phyloP scores from a whole-genome alignment of 2,888 invertebrate species.

The Iselma pallidipennis region DNA sequence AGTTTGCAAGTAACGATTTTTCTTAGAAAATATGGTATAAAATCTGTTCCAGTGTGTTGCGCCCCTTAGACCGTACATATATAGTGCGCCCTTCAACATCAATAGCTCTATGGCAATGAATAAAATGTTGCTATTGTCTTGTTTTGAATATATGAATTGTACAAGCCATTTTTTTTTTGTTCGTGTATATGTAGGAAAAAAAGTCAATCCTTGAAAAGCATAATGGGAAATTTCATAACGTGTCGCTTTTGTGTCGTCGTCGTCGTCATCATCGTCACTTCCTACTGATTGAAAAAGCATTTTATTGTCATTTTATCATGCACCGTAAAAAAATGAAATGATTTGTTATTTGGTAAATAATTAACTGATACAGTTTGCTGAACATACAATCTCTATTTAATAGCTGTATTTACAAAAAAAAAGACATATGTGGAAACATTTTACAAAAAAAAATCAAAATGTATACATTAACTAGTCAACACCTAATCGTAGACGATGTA shows the following conservation, averaged over 20 bases:
- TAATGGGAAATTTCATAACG: slow-evolving; percentile 36
- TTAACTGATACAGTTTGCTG: slow-evolving; percentile 49
- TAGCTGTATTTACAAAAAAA: slow-evolving; percentile 10
- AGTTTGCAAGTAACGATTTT: too few species aligned
- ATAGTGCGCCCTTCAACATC: not conserved
- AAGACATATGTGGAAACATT: not conserved
- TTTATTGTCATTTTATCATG: slow-evolving; percentile 42
- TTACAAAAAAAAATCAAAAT: not conserved
- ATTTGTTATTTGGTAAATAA: slow-evolving; percentile 47
- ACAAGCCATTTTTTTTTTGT: not conserved
- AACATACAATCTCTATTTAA: slow-evolving; percentile 31
- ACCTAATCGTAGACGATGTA: not conserved
- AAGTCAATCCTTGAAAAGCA: slow-evolving; percentile 40
- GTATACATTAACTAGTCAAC: not conserved
- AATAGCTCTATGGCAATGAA: not conserved
- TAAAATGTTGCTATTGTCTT: not conserved
- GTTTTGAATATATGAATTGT: not conserved
- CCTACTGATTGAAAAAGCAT: slow-evolving; percentile 46
- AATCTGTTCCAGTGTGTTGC: not conserved
- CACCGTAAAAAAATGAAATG: slow-evolving; percentile 46
- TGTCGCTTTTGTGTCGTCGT: slow-evolving; percentile 11
- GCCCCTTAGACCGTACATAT: not conserved
- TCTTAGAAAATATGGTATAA: too few species aligned
- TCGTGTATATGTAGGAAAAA: slow-evolving; percentile 9
- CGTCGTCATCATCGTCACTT: slow-evolving; percentile 41